A percentile compares a stretch with the other conserved stretches of the same genome.
Conservation (phyloP, 2,797 vertebrate genomes). For the Emydoidea blandingii region DNA sequence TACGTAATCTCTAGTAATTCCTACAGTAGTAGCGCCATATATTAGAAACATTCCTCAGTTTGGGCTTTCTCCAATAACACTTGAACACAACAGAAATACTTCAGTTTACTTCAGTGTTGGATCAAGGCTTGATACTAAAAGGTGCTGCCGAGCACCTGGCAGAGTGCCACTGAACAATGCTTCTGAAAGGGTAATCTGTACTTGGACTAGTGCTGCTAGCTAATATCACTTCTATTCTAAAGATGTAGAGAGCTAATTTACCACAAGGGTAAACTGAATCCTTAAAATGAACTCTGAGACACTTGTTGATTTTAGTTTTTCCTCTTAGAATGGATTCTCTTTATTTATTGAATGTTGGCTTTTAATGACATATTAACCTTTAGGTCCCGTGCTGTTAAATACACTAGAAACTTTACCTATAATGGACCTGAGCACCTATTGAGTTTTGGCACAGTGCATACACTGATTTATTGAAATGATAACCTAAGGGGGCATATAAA, state of each 20-base stretch:
- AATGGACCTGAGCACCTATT: background rate
- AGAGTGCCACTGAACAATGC: accelerated
- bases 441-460: background rate
- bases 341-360: background rate
- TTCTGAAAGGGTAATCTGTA: background rate
- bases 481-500: conserved; percentile 40
- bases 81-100: conserved; percentile 58
- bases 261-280: background rate
- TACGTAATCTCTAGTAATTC: conserved; percentile 17
- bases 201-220: background rate
- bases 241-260: background rate
- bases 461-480: conserved; percentile 46
- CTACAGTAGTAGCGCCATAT: background rate
- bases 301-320: conserved; percentile 41
- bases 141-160: conserved; percentile 3
- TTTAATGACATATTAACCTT: conserved; percentile 41
- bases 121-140: conserved; percentile 30
- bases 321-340: background rate
- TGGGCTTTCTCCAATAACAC: conserved; percentile 64
- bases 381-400: conserved; percentile 25
- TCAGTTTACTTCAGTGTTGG: conserved; percentile 66
- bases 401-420: background rate
- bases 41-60: conserved; percentile 44
- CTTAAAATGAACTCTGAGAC: background rate
- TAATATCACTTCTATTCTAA: background rate